Evolutionary conservation across 2,888 invertebrate genomes (phyloP).

Genomic region (Tryphoninae sp.): DNA sequence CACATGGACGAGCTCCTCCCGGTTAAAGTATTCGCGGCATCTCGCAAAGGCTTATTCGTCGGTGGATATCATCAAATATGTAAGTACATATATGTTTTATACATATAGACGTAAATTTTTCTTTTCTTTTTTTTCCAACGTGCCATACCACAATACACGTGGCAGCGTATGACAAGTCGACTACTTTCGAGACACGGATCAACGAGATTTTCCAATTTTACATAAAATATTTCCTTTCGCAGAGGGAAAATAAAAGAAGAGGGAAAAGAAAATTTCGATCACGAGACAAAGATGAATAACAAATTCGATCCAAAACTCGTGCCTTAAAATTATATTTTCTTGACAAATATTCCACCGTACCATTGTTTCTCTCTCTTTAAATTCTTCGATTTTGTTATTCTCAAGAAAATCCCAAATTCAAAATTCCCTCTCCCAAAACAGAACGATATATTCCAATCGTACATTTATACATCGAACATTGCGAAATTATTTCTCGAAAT

Average conservation of each 20-base stretch:
- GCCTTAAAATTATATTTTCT: too few species aligned
- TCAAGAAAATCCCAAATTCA: too few species aligned
- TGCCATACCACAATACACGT: neutral
- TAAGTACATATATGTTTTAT: constrained; percentile 21
- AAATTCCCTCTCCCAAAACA: too few species aligned
- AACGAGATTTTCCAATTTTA: constrained; percentile 29
- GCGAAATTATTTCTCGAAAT: constrained; percentile 1
- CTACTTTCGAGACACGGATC: constrained; percentile 32
- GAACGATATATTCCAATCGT: too few species aligned
- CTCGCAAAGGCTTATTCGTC: constrained; percentile 62
- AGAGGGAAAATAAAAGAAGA: neutral
- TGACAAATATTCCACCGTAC: too few species aligned
- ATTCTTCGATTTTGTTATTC: too few species aligned
- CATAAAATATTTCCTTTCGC: constrained; percentile 12
- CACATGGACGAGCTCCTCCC: constrained; percentile 48
- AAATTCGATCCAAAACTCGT: too few species aligned
- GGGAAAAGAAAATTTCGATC: neutral
- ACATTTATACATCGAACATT: neutral
- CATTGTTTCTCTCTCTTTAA: too few species aligned
- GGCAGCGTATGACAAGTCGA: constrained; percentile 13
- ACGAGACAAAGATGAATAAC: too few species aligned
- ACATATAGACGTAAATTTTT: constrained; percentile 4
- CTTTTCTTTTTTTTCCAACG: neutral
- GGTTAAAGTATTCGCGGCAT: constrained; percentile 59
- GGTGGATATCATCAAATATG: constrained; percentile 57